phyloP scores from a whole-genome alignment of 2,797 vertebrate genomes.

The Podargus strigoides region DNA sequence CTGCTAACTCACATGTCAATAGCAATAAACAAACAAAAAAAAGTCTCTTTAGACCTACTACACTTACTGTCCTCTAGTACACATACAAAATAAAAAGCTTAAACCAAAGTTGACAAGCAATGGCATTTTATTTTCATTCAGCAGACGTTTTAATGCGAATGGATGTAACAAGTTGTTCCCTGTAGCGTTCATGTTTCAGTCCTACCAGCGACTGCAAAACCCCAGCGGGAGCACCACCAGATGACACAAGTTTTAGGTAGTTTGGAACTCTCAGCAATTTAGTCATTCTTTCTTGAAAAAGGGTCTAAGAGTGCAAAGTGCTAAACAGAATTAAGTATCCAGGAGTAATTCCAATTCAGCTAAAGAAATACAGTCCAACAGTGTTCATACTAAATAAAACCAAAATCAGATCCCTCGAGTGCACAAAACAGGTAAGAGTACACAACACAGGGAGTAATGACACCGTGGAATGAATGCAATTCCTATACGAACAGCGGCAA shows the following conservation, averaged over 20 bases:
- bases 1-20: rapidly evolving
- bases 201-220: rapidly evolving
- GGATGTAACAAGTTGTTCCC: background rate
- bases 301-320: background rate
- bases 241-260: background rate
- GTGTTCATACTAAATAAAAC: background rate
- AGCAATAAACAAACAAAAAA: background rate
- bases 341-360: background rate
- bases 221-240: background rate
- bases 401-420: background rate
- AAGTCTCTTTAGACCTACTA: background rate
- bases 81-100: background rate
- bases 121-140: background rate
- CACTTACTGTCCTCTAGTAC: background rate
- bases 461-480: slow-evolving; percentile 37
- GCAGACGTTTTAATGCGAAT: background rate
- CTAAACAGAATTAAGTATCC: background rate
- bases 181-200: background rate
- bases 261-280: background rate
- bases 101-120: background rate
- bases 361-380: background rate
- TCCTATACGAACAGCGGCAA: slow-evolving; percentile 71
- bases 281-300: background rate
- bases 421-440: slow-evolving; percentile 33
- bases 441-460: background rate